Conservation (phyloP, 1,140 invertebrate species). For the Wasmannia auropunctata region DNA sequence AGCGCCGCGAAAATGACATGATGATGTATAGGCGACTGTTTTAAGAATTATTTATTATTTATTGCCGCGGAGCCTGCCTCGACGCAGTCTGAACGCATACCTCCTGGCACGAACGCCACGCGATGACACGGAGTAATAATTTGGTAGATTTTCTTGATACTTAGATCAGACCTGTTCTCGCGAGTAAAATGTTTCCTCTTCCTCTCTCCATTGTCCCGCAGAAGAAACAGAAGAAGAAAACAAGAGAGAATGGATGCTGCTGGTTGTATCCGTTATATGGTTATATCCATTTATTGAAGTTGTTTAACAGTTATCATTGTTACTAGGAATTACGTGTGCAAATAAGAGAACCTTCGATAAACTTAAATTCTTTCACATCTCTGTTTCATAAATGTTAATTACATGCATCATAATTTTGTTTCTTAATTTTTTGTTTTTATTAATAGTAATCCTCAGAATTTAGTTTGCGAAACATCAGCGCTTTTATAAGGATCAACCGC, state of each 20-base stretch:
- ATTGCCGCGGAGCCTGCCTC: conserved; percentile 70
- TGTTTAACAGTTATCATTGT: background rate
- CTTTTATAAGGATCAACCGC: background rate
- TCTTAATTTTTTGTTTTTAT: background rate
- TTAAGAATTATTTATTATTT: conserved; percentile 86
- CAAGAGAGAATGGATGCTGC: background rate
- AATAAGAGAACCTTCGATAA: background rate
- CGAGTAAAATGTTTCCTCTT: background rate
- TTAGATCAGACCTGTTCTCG: background rate
- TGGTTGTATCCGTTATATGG: background rate
- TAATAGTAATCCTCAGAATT: background rate
- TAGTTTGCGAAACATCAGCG: background rate
- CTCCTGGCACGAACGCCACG: conserved; percentile 26
- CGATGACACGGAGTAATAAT: conserved; percentile 42
- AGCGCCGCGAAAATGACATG: conserved; percentile 82
- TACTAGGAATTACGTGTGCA: background rate
- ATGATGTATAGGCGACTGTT: conserved; percentile 85
- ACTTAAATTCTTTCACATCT: background rate
- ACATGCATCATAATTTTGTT: background rate
- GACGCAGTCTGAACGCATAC: conserved; percentile 34
- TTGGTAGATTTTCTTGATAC: conserved; percentile 34
- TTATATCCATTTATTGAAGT: background rate
- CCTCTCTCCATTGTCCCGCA: background rate
- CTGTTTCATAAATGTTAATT: background rate
- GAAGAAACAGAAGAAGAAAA: background rate